These are phyloP conservation scores for Tetheella fluctuosa DNA, from an alignment of 2,888 invertebrate species.

Conservation along the genomic window DNA sequence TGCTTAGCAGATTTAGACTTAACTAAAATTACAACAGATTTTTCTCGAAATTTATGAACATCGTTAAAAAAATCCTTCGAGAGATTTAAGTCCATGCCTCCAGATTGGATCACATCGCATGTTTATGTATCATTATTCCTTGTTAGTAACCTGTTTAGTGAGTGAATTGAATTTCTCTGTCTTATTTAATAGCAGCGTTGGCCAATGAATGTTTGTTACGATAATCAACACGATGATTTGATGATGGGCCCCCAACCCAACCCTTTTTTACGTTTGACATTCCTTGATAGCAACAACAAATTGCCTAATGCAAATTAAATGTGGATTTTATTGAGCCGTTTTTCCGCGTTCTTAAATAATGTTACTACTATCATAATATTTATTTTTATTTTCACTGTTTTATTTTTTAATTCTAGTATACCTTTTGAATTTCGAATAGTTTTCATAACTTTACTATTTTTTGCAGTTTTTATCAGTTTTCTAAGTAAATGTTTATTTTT, in stretches of 20 bases:
- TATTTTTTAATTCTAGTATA: too few species aligned
- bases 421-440: background rate
- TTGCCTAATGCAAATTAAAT: slow-evolving; percentile 40
- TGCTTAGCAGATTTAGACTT: background rate
- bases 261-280: slow-evolving; percentile 42
- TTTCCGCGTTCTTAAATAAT: background rate
- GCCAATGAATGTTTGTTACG: slow-evolving; percentile 51
- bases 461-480: too few species aligned
- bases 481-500: too few species aligned
- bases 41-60: background rate
- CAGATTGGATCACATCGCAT: slow-evolving; percentile 51
- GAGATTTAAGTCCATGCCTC: background rate
- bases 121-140: slow-evolving; percentile 62
- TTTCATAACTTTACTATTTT: too few species aligned
- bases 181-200: slow-evolving; percentile 35
- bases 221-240: slow-evolving; percentile 52
- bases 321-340: slow-evolving; percentile 25
- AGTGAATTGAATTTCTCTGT: slow-evolving; percentile 66
- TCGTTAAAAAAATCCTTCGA: background rate
- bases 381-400: background rate
- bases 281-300: slow-evolving; percentile 42
- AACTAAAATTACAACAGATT: background rate
- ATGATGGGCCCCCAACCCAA: slow-evolving; percentile 35
- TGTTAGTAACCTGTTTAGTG: slow-evolving; percentile 57
- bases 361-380: too few species aligned